Conservation (phyloP, 2,113 vertebrate species). For the Apodemus sylvaticus region DNA sequence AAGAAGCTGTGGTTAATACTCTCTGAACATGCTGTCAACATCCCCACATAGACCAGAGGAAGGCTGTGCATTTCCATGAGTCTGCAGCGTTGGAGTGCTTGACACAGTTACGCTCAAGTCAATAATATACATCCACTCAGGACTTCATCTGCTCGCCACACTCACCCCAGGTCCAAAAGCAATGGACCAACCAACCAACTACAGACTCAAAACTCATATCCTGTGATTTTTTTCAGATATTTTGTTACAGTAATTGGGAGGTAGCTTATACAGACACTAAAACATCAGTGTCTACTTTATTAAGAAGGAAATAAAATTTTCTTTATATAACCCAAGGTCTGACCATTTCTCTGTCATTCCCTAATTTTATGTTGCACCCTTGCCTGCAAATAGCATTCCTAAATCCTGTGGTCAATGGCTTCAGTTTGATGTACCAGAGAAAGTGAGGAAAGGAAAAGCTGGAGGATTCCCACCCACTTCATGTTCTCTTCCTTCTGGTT, state of each 20-base stretch:
- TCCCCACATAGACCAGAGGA: not conserved
- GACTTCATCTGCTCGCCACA: not conserved
- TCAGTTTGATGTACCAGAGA: not conserved
- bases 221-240: not conserved
- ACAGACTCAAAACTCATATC: not conserved
- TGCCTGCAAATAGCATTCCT: not conserved
- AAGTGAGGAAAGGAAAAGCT: not conserved
- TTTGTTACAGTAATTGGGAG: not conserved
- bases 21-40: not conserved
- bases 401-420: not conserved
- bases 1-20: not conserved
- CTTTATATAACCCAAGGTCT: constrained; percentile 5
- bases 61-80: not conserved
- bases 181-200: not conserved
- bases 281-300: not conserved
- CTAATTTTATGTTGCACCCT: not conserved
- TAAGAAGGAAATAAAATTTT: not conserved
- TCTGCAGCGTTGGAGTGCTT: not conserved
- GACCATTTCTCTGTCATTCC: not conserved
- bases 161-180: not conserved
- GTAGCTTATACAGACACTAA: not conserved
- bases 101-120: too few species aligned
- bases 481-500: not conserved
- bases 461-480: not conserved
- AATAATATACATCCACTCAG: not conserved